Evolutionary conservation across 2,797 vertebrate species (phyloP).

Genomic region (Chiloscyllium punctatum): DNA sequence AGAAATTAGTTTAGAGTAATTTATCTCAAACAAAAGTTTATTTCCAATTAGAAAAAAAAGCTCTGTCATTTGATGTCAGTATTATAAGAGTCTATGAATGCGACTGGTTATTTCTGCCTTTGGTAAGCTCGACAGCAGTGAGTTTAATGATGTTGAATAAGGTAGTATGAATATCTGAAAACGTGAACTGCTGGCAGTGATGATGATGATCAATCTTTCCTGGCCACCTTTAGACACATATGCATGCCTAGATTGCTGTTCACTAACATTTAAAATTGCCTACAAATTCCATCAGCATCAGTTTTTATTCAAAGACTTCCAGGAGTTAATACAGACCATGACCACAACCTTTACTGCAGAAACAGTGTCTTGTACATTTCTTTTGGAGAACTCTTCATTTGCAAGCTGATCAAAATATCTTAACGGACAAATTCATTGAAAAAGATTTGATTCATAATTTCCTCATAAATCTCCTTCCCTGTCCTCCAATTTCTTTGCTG

Average conservation of each 20-base stretch:
- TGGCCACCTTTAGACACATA: background rate
- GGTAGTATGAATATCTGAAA: background rate
- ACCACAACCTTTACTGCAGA: background rate
- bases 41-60: background rate
- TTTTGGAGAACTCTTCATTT: background rate
- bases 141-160: background rate
- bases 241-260: background rate
- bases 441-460: background rate
- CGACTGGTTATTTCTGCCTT: background rate
- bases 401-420: background rate
- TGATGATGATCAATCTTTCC: background rate
- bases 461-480: background rate
- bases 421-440: background rate
- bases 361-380: background rate
- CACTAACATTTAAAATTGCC: background rate
- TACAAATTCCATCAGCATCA: background rate
- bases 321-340: background rate
- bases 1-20: background rate
- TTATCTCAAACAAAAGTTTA: background rate
- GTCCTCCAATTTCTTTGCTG: background rate
- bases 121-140: background rate
- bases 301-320: background rate
- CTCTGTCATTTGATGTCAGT: background rate
- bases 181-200: background rate
- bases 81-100: background rate